A percentile compares a stretch with the other conserved stretches of the same genome.
Conservation (phyloP, 1,140 invertebrate species). For the Bacillus rossius region DNA sequence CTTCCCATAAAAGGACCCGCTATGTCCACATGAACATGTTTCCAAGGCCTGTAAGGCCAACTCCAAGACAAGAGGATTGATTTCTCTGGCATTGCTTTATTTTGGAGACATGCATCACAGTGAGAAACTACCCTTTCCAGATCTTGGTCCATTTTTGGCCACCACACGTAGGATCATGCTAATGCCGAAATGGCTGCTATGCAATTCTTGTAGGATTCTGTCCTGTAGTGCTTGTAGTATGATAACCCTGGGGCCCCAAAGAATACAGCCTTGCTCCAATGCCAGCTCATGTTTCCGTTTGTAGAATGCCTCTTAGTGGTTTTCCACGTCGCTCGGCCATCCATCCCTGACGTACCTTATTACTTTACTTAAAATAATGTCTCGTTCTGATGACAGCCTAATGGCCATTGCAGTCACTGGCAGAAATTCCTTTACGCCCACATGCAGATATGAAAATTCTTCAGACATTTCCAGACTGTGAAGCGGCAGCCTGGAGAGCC, state of each 20-base stretch:
- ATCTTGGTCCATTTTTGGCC: constrained; percentile 30
- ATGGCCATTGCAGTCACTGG: not conserved
- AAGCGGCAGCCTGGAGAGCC: not conserved
- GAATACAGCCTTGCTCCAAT: constrained; percentile 2
- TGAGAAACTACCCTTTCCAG: constrained; percentile 18
- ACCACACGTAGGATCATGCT: constrained; percentile 33
- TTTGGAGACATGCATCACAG: constrained; percentile 4
- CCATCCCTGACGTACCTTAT: not conserved
- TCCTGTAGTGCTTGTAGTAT: not conserved
- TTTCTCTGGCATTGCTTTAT: not conserved
- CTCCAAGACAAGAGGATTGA: not conserved
- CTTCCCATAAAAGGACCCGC: constrained; percentile 18
- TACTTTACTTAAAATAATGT: not conserved
- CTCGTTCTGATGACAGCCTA: not conserved
- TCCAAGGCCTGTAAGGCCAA: not conserved
- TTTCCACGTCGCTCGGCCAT: not conserved
- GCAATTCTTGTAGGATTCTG: constrained; percentile 19
- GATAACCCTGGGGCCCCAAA: constrained; percentile 4
- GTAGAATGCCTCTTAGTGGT: not conserved
- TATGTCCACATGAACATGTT: constrained; percentile 25
- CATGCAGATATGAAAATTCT: not conserved
- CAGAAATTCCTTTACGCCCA: not conserved
- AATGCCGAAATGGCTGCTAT: constrained; percentile 29
- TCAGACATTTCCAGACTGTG: not conserved
- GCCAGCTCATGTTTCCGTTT: not conserved